A percentile compares a stretch with the other conserved stretches of the same genome.
phyloP scores from a whole-genome alignment of 2,888 invertebrate genomes.

The Agrotis segetum region DNA sequence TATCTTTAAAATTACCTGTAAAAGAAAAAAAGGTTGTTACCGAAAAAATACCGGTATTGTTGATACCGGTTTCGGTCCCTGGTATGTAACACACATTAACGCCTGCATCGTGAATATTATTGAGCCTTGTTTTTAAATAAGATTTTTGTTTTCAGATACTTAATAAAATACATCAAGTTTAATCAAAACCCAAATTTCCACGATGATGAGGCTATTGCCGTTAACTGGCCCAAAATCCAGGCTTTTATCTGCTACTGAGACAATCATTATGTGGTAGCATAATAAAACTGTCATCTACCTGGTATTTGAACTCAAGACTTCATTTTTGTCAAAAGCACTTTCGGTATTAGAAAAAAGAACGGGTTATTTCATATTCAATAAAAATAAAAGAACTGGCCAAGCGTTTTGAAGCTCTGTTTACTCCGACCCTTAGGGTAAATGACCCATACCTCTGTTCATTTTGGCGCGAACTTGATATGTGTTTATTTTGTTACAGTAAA shows the following conservation, averaged over 20 bases:
- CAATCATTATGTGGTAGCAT: neutral
- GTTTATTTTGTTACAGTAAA: slow-evolving; percentile 39
- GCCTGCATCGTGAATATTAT: no score
- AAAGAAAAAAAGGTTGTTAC: no score
- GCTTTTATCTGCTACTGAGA: neutral
- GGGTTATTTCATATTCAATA: no score
- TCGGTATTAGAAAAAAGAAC: neutral
- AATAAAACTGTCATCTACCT: neutral
- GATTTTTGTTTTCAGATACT: no score
- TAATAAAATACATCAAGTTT: no score
- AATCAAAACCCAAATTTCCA: neutral
- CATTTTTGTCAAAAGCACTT: neutral
- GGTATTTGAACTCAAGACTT: neutral
- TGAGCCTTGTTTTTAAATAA: no score
- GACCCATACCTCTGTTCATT: slow-evolving; percentile 19
- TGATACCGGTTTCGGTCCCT: no score
- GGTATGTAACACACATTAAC: no score
- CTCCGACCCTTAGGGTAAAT: slow-evolving; percentile 6
- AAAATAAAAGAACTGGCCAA: neutral
- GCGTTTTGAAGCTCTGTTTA: neutral
- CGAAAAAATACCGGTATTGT: no score
- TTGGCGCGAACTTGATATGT: slow-evolving; percentile 29
- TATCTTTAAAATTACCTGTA: no score
- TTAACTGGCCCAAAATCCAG: neutral
- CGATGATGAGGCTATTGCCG: neutral